Conservation (phyloP, 1,140 invertebrate genomes). For the Copidosoma floridanum region DNA sequence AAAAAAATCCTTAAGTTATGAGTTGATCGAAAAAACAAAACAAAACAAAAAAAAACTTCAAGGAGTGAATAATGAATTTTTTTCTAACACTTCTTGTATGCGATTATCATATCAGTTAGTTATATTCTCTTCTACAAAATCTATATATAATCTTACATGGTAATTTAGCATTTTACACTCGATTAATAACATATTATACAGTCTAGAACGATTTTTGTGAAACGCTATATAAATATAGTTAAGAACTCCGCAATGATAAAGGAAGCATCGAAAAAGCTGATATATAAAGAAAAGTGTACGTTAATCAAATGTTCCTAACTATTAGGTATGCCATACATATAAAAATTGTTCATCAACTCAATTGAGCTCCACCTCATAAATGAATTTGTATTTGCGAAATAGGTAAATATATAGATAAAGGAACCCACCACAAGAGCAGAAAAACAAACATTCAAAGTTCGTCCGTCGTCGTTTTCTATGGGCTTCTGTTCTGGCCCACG, state of each 20-base stretch:
- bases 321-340: no score
- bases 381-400: no score
- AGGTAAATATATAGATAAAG: no score
- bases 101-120: constrained; percentile 14
- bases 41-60: background rate
- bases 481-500: background rate
- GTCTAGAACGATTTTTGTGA: no score
- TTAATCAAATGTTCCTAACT: constrained; percentile 25
- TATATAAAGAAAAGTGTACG: no score
- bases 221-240: no score
- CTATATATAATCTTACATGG: background rate
- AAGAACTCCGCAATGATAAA: constrained; percentile 20
- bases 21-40: background rate
- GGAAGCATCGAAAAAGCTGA: no score
- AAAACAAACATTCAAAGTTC: background rate
- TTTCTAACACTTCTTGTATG: no score
- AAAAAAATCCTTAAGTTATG: background rate
- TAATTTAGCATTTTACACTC: background rate
- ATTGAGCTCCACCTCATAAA: constrained; percentile 4
- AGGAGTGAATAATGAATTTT: no score
- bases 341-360: constrained; percentile 3
- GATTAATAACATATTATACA: background rate
- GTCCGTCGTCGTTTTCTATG: constrained; percentile 8
- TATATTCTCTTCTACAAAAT: background rate
- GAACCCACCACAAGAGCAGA: no score